phyloP scores from a whole-genome alignment of 1,140 invertebrate genomes.

The Periplaneta americana region DNA sequence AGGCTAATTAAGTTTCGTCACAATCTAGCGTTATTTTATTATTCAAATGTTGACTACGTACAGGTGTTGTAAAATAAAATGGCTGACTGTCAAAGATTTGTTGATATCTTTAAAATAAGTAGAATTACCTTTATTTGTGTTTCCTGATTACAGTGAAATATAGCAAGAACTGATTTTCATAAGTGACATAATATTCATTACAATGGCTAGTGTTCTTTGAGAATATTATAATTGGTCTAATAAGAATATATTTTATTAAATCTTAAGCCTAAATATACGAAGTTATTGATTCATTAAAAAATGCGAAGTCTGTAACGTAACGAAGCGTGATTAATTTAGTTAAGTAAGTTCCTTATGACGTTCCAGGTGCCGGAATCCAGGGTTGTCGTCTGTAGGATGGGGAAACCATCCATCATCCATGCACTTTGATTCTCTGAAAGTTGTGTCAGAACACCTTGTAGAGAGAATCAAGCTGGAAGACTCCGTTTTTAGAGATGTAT shows the following conservation, averaged over 20 bases:
- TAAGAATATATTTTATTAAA: background rate
- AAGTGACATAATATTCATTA: background rate
- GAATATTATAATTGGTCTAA: background rate
- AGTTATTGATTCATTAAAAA: constrained; percentile 13
- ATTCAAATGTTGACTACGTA: background rate
- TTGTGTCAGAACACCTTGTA: constrained; percentile 20
- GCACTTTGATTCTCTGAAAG: constrained; percentile 21
- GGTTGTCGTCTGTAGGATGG: constrained; percentile 7
- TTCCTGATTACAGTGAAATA: background rate
- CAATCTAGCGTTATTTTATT: background rate
- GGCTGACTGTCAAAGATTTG: constrained; percentile 3
- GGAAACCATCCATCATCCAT: constrained; percentile 6
- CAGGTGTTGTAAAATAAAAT: background rate
- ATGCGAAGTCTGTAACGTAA: background rate
- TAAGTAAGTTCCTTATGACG: background rate
- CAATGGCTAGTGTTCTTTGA: background rate
- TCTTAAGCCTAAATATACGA: background rate
- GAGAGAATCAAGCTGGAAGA: constrained; percentile 22
- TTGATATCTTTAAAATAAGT: constrained; percentile 6
- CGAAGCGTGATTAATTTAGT: background rate
- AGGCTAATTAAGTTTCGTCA: no score
- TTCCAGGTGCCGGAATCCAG: constrained; percentile 4
- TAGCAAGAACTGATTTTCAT: background rate
- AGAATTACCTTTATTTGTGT: background rate
- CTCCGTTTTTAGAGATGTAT: constrained; percentile 12